Percentiles rank a stretch among this genome's conserved stretches.
These are phyloP conservation scores for Xylophagus ater DNA, from an alignment of 2,888 invertebrate species.

Conservation along the genomic window DNA sequence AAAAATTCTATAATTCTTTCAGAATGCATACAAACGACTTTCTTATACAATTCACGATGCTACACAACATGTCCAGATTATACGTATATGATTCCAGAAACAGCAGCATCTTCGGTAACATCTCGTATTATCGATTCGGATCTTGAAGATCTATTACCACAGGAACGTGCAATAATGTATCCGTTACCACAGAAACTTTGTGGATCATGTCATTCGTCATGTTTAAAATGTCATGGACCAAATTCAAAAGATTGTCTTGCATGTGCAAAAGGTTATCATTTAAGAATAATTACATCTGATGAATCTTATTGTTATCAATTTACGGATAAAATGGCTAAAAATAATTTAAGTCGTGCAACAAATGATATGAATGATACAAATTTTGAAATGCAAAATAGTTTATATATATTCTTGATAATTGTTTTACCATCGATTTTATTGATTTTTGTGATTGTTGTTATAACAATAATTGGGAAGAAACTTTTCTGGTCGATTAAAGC, in stretches of 20 bases:
- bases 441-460: constrained; percentile 12
- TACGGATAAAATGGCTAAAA: constrained; percentile 31
- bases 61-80: constrained; percentile 31
- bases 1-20: too few relatives aligned
- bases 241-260: constrained; percentile 30
- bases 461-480: constrained; percentile 12
- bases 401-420: constrained; percentile 19
- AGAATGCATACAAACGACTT: constrained; percentile 32
- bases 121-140: constrained; percentile 1
- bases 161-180: constrained; percentile 2
- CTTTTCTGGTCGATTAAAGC: constrained; percentile 10
- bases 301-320: constrained; percentile 34
- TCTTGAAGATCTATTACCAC: not conserved
- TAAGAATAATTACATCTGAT: constrained; percentile 25
- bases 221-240: constrained; percentile 32
- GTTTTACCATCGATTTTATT: constrained; percentile 23
- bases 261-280: constrained; percentile 30
- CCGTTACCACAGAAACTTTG: constrained; percentile 22
- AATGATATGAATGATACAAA: constrained; percentile 2
- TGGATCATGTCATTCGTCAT: constrained; percentile 29
- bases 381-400: constrained; percentile 1
- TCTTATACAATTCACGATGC: constrained; percentile 31
- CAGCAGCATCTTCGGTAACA: constrained; percentile 3
- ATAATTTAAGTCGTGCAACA: constrained; percentile 16
- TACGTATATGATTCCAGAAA: constrained; percentile 23